Evolutionary conservation across 2,797 vertebrate genomes (phyloP).

Genomic region (Pachyuromys duprasi): DNA sequence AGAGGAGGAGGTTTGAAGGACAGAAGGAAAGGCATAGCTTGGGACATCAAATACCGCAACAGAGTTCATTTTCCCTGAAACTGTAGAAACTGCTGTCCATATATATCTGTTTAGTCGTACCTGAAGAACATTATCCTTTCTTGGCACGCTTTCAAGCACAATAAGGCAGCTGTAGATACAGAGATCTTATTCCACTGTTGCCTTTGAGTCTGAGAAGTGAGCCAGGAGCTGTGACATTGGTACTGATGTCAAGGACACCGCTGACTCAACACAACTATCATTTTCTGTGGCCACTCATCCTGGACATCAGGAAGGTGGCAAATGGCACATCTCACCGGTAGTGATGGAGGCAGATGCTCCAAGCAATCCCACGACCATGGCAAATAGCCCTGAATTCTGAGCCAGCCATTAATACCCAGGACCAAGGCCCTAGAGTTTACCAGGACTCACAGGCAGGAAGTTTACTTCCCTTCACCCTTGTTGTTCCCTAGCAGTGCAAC

Average conservation of each 20-base stretch:
- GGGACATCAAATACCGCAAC: neutral
- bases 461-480: neutral
- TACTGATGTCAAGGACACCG: neutral
- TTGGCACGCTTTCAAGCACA: constrained; percentile 16
- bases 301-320: constrained; percentile 3
- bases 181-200: neutral
- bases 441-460: neutral
- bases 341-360: neutral
- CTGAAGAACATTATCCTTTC: constrained; percentile 17
- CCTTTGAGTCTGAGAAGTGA: neutral
- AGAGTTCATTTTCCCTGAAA: neutral
- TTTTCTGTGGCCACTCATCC: constrained; percentile 13
- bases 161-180: neutral
- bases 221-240: neutral
- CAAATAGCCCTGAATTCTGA: constrained; percentile 31
- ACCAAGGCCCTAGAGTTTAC: neutral
- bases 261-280: neutral
- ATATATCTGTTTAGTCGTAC: constrained; percentile 3
- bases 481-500: neutral
- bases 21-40: constrained; percentile 33
- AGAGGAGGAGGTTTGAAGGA: neutral
- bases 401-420: neutral
- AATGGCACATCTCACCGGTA: neutral
- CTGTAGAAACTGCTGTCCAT: neutral
- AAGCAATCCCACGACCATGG: neutral